Base-by-base conservation (phyloP, 2,888 invertebrate genomes). In the Sussaba pulchella region DNA sequence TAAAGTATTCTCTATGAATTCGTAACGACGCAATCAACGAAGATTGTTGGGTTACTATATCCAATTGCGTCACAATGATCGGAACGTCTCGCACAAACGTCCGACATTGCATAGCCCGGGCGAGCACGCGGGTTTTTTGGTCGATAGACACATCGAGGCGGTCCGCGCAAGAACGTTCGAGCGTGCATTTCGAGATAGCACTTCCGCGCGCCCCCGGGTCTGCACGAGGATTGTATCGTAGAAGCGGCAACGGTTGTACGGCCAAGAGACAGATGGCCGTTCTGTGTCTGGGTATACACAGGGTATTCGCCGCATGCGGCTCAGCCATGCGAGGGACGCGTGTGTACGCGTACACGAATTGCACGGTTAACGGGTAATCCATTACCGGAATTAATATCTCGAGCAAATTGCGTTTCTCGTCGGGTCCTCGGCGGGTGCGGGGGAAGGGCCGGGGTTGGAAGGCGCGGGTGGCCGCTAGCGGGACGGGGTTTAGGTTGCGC, bases 381-480 rank as follows among this genome's bases (percentile, higher is more conserved):
- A 88, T 88, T 88, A 88, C 85, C 73, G 85, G 86, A 88, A 88
- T 88, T 88, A 88, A 88, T 88, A 88, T 87, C 88, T 84, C 81
- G 83, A 84, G 87, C 83, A 87, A 88, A 88, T 88, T 87, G 88
- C 88, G 85, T 87, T 86, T 86, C 87, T 86, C 86, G 76, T 54
- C 75, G 77, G 81, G 83, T 82, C 73, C 47, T 59, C 54, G 31
- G 54, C 21, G 24, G 50, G 14, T 50, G 45, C 67, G 26, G 36
- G 69, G 17, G 61, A 43, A 47, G 47, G 54, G 50, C 31, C 21
- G 12, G 5, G 39, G n/a, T n/a, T n/a, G n/a, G n/a, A n/a, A n/a
- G 24, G 43, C 47, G 72, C 19, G 41, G 39, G 19, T 47, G 45
- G 21, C 47, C 45, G 59, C 5, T 26, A 41, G 71, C 57, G 50